Evolutionary conservation across 2,888 invertebrate species (phyloP), one percentile per base, ranked within the genome.

Genomic region (Pterostichus madidus): DNA sequence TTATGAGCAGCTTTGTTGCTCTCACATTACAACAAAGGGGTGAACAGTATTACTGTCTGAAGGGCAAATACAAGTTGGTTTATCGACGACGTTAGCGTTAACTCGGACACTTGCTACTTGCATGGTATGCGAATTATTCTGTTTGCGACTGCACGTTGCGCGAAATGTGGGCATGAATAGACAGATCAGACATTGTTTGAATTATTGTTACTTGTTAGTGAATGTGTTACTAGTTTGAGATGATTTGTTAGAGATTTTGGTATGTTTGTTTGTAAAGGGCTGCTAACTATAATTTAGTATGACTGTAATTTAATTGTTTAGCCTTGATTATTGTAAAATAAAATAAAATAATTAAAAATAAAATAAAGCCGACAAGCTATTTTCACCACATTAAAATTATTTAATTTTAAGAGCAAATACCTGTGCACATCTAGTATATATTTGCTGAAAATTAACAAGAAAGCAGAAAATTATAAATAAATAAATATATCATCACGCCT

Each of bases 171-270:
- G 1, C 8, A 49, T 49, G 49, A 49, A 11, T 49, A 5, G n/a
- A 49, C 49, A 8, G 49, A 0, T 24, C 24, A 24, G 24, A 24
- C 24, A 24, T 3, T 24, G 13, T 13, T 49, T 4, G 49, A n/a
- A 13, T 49, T 49, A 49, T 49, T 49, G 49, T 49, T 49, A 49
- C 49, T 49, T 49, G 49, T 49, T 49, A 49, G 49, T 49, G 49
- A n/a, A 49, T 2, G 49, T 49, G 49, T 39, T 39, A 39, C 39
- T 0, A 6, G 39, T 5, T 49, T 0, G 49, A 13, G 5, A 11
- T 49, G 10, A 3, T 24, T 49, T 49, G 49, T 49, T 49, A n/a
- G n/a, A 13, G 49, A 2, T 4, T 49, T 49, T 49, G 49, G 49
- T 8, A n/a, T 13, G 11, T 49, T 13, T 49, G 6, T 13, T 1